Evolutionary conservation across 1,140 invertebrate genomes (phyloP), one percentile per base, ranked within the genome.

Genomic region (Drosophila auraria): DNA sequence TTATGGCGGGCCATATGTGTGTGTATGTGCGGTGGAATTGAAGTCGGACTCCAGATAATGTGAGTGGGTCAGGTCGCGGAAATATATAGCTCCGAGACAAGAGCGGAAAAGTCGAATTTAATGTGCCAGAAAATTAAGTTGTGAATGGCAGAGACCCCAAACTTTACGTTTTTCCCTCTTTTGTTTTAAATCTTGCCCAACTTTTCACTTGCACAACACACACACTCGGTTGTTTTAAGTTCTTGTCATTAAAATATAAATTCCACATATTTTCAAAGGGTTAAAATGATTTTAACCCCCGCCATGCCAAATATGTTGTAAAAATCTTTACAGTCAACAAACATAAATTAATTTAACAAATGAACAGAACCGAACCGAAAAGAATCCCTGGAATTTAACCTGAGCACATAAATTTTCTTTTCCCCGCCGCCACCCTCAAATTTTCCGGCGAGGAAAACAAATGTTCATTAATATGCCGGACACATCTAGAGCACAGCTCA

Each of bases 401-500:
- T 89, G 84, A 62, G 70, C 74, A 59, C 84, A 81, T 89, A 89
- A 89, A 89, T 89, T 90, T 81, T 61, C 49, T 50, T 63, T 56
- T 5, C 36, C 23, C 38, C 57, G 9, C 33, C 4, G 4, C 7
- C 53, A 8, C 12, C 49, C 53, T 1, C n/a, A 23, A 6, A 47
- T 54, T 42, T 36, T 14, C 15, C 25, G 36, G 47, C 59, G 33
- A 53, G 47, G 65, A 82, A 87, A 87, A 82, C 84, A 89, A 89
- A 89, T 89, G 87, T 80, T 82, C 86, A 90, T 90, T 90, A 90
- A 91, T 90, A 90, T 90, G 86, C 86, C 70, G 77, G 86, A 79
- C 86, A 86, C 75, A 82, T 61, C 56, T 65, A 66, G 54, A 45
- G 58, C 51, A 61, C n/a, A 20, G 58, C 14, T 11, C 38, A 5